phyloP scores from a whole-genome alignment of 1,140 invertebrate genomes.

The Drosophila obscura region DNA sequence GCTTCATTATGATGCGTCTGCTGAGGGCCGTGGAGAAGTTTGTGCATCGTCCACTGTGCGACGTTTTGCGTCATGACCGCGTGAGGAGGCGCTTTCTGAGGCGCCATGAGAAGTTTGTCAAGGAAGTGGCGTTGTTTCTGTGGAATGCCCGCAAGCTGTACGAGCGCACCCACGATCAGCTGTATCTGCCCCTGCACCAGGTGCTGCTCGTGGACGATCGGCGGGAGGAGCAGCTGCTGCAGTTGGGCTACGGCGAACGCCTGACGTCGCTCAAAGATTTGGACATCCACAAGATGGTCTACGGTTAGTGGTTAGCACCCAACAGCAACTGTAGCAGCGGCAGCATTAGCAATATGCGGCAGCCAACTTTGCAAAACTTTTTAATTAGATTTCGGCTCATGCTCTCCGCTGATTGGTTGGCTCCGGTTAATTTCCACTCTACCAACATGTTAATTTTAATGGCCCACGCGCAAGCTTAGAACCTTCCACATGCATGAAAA shows the following conservation, averaged over 20 bases:
- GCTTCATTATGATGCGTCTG: constrained; percentile 56
- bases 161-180: constrained; percentile 38
- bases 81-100: background rate
- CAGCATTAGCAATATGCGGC: constrained; percentile 32
- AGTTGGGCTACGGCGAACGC: constrained; percentile 40
- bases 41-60: background rate
- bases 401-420: constrained; percentile 10
- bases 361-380: constrained; percentile 52
- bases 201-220: constrained; percentile 34
- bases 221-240: constrained; percentile 33
- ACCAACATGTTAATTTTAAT: constrained; percentile 50
- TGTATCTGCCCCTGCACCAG: constrained; percentile 27
- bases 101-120: too few species aligned
- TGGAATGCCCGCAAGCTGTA: constrained; percentile 45
- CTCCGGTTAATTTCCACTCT: constrained; percentile 60
- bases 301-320: background rate
- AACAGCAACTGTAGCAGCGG: background rate
- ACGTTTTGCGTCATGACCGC: background rate
- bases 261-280: constrained; percentile 29
- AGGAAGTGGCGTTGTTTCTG: constrained; percentile 44
- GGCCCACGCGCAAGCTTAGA: constrained; percentile 16
- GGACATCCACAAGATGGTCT: constrained; percentile 51
- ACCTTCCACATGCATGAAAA: constrained; percentile 4
- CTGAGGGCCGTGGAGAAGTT: constrained; percentile 40
- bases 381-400: constrained; percentile 58